Base-by-base conservation (phyloP, 2,888 invertebrate species). In the Mimumesa dahlbomi region DNA sequence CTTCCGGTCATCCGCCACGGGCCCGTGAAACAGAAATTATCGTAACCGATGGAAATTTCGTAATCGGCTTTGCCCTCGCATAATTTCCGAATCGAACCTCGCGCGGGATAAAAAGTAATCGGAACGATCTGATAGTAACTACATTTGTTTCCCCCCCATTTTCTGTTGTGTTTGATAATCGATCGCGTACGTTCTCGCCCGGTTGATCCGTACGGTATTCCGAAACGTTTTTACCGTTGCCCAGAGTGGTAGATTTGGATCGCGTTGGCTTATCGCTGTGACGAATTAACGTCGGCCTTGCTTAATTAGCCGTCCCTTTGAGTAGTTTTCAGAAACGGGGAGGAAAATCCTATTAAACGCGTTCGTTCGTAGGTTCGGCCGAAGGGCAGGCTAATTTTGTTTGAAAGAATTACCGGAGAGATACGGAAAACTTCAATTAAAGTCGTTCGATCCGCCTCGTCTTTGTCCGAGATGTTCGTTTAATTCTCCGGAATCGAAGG, bases 261-360 rank as follows among this genome's bases (percentile, higher is more conserved):
- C 29, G 6, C 29, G 29, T 29, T 9, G 29, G 40, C 11, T 16
- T 5, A 4, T 40, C n/a, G 22, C 43, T 22, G 11, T 9, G 18
- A 16, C 6, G 9, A 40, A 40, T 40, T 40, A 40, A 14, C 18
- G 14, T 5, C 5, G 14, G 9, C 16, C 38, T 11, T 22, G 14
- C 16, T 34, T 25, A 38, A 57, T 46, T 48, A 38, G 34, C 36
- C 18, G 31, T 18, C 22, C 38, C 19, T 48, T 5, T 16, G 40
- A 40, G 14, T 14, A 34, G 34, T 34, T 34, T 18, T 18, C n/a
- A 57, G 36, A 57, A 38, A 31, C 22, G 29, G 22, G 16, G 40
- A 48, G 16, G 21, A 22, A 38, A 21, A 22, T 57, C 36, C 36
- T 21, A 21, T 58, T 48, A 21, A 45, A 45, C 13, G n/a, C 11